These are phyloP conservation scores for Oedothorax gibbosus DNA, from an alignment of 1,140 invertebrate genomes.

Conservation along the genomic window DNA sequence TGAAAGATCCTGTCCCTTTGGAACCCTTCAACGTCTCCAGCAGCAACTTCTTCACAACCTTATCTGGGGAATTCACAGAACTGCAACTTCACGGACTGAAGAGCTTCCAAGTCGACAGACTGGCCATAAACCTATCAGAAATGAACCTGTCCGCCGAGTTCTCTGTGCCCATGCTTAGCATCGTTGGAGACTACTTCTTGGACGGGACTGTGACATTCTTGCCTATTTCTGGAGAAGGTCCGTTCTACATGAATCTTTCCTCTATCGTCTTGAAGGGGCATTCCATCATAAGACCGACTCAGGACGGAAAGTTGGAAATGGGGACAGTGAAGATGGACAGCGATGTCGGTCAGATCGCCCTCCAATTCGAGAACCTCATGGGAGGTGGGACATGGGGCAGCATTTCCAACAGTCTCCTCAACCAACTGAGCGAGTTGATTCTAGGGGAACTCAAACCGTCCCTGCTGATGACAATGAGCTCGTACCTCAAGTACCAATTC, in stretches of 20 bases:
- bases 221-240: constrained; percentile 58
- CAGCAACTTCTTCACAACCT: constrained; percentile 17
- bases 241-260: constrained; percentile 63
- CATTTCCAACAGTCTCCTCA: constrained; percentile 60
- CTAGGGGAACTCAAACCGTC: constrained; percentile 59
- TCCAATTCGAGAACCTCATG: constrained; percentile 63
- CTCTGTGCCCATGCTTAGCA: constrained; percentile 44
- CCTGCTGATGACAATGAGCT: constrained; percentile 44
- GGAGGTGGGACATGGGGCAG: constrained; percentile 47
- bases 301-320: background rate
- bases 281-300: constrained; percentile 4
- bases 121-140: constrained; percentile 54
- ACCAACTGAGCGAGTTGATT: constrained; percentile 59
- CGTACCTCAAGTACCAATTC: constrained; percentile 46
- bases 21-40: constrained; percentile 54
- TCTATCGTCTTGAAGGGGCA: constrained; percentile 45
- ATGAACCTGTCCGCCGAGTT: constrained; percentile 56
- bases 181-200: constrained; percentile 61
- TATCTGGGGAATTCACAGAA: constrained; percentile 50
- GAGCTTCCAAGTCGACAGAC: constrained; percentile 42
- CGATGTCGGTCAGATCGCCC: constrained; percentile 29
- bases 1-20: constrained; percentile 59
- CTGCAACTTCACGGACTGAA: constrained; percentile 57
- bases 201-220: constrained; percentile 61
- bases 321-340: constrained; percentile 50